phyloP scores from a whole-genome alignment of 2,113 vertebrate species.

The Scomber colias region DNA sequence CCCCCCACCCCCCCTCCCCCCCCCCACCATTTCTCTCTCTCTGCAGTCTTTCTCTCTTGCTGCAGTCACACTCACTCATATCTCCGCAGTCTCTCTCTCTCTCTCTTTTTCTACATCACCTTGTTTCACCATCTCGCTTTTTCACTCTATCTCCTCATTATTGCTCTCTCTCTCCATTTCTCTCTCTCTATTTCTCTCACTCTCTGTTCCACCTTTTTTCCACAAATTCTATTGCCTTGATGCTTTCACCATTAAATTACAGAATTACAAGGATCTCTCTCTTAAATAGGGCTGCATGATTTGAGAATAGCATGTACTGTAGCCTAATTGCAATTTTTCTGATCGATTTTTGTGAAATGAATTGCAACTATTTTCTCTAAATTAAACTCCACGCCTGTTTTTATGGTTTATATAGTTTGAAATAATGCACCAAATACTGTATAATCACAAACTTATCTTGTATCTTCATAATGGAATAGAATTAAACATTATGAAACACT shows the following conservation, averaged over 20 bases:
- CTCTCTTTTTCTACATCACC: neutral
- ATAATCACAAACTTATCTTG: too few relatives aligned
- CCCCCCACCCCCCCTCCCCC: too few relatives aligned
- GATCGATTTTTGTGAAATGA: neutral
- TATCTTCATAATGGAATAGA: too few relatives aligned
- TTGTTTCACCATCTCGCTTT: neutral
- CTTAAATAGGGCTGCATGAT: neutral
- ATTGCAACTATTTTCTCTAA: neutral
- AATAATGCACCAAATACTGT: too few relatives aligned
- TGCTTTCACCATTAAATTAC: neutral
- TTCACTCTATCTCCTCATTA: neutral
- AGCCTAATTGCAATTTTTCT: neutral
- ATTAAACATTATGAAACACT: too few relatives aligned
- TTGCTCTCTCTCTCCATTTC: conserved; percentile 1
- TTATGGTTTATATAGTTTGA: neutral
- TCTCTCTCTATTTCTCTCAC: conserved; percentile 4
- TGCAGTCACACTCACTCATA: conserved; percentile 61
- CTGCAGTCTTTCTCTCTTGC: conserved; percentile 64
- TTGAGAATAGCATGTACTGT: neutral
- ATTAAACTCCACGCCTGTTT: too few relatives aligned
- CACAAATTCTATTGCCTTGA: conserved; percentile 9
- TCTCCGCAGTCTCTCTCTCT: conserved; percentile 58
- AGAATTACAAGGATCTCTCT: neutral
- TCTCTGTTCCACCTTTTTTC: conserved; percentile 16
- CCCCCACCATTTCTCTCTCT: conserved; percentile 7